Conservation (phyloP, 2,113 vertebrate species). For the Pandion haliaetus region DNA sequence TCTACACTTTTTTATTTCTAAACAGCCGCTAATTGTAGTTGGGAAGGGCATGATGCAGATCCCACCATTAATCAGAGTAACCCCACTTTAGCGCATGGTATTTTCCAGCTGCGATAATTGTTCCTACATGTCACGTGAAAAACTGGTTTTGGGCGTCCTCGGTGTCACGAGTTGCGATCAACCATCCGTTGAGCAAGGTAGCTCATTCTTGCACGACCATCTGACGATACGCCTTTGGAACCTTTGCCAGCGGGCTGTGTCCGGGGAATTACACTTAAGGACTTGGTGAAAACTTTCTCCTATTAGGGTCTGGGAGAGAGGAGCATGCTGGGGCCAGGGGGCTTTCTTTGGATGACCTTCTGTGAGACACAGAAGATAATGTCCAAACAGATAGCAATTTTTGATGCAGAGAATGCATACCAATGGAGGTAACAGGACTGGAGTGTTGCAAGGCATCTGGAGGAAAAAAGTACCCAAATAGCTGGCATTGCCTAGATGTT, state of each 20-base stretch:
- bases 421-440: not conserved
- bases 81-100: not conserved
- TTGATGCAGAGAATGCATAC: not conserved
- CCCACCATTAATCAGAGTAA: not conserved
- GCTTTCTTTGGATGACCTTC: conserved; percentile 38
- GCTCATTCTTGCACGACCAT: not conserved
- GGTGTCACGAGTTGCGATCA: not conserved
- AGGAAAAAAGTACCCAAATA: conserved; percentile 52
- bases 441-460: conserved; percentile 51
- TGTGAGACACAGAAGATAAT: not conserved
- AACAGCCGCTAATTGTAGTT: accelerated
- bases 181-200: not conserved
- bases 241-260: not conserved
- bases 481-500: conserved; percentile 23
- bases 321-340: not conserved
- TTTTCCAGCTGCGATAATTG: not conserved
- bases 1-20: not conserved
- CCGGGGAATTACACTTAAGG: conserved; percentile 26
- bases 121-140: not conserved
- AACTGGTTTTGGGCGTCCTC: not conserved
- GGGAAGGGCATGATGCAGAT: not conserved
- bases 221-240: not conserved
- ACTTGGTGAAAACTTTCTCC: conserved; percentile 27
- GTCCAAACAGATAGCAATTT: conserved; percentile 14
- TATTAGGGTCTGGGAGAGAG: conserved; percentile 43